Evolutionary conservation across 1,140 invertebrate species (phyloP), one percentile per base, ranked within the genome.

Genomic region (Drosophila leontia): DNA sequence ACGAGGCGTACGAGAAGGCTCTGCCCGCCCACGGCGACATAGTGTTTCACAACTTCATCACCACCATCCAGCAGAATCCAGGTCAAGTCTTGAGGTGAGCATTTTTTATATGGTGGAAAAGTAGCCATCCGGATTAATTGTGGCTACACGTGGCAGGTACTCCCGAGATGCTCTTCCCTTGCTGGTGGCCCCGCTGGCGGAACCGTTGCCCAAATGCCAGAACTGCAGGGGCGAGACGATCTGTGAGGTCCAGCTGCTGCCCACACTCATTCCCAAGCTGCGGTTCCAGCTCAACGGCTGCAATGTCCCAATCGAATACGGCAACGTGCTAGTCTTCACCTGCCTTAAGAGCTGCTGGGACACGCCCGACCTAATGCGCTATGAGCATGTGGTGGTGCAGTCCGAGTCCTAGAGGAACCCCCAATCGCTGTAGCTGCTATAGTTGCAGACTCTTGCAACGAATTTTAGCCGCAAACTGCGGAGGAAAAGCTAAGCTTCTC

Each of bases 321-420:
- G 97, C 9, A 97, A 96, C 34, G 95, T 97, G 9, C 92, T 97
- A 35, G 92, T 98, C 19, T 98, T 96, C 80, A 97, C 97, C 3
- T 98, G 97, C 91, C 92, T 94, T n/a, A 94, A 94, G 78, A 97
- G 96, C 91, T 98, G 97, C 92, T 98, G 97, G 97, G 94, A 95
- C 48, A 92, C 94, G 6, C 94, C 94, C 11, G 96, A 96, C 78
- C 94, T 93, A 32, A 94, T 95, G 70, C 94, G 95, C 64, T 94
- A 95, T 75, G 97, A 98, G 93, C 93, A 94, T 67, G 94, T 97
- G 42, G 92, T 97, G 72, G 95, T 98, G 78, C 97, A 97, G 93
- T 94, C 95, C 8, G 97, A 98, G 93, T 67, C 82, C 17, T 82
- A 65, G 37, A 35, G 12, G 39, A 59, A 59, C 34, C 42, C 51